Evolutionary conservation across 2,888 invertebrate genomes (phyloP).

Genomic region (Sceliomorpha sp.): DNA sequence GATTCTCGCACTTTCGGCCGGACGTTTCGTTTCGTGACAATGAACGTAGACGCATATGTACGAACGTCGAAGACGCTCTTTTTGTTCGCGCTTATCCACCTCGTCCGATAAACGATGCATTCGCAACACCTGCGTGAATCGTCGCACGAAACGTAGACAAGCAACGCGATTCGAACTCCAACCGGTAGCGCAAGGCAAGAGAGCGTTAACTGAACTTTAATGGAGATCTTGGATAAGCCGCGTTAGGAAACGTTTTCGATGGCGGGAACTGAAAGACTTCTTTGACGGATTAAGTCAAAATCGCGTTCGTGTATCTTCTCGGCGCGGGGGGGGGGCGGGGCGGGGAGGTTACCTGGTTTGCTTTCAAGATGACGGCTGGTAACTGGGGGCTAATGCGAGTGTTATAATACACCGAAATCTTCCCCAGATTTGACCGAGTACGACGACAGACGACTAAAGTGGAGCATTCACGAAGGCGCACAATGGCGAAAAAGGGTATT

Average conservation of each 20-base stretch:
- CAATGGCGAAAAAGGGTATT: conserved; percentile 49
- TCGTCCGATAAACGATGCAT: no score
- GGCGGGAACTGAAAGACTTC: conserved; percentile 75
- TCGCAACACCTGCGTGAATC: conserved; percentile 41
- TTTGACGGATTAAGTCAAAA: conserved; percentile 79
- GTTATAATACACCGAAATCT: conserved; percentile 67
- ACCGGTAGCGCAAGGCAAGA: conserved; percentile 69
- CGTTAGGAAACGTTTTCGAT: conserved; percentile 41
- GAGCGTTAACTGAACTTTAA: conserved; percentile 80
- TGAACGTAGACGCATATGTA: no score
- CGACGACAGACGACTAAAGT: conserved; percentile 48
- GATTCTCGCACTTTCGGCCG: no score
- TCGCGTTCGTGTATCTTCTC: conserved; percentile 71
- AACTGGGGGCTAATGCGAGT: conserved; percentile 64
- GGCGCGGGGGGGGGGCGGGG: no score
- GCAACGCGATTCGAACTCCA: background rate
- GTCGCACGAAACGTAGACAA: conserved; percentile 14
- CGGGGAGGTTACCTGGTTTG: conserved; percentile 58
- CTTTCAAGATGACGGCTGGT: conserved; percentile 58
- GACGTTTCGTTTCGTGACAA: no score
- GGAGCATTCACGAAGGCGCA: conserved; percentile 42
- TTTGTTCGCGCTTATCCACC: no score
- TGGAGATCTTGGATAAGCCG: conserved; percentile 79
- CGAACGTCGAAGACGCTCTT: no score
- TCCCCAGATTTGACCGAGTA: conserved; percentile 50